Conservation (phyloP, 2,797 vertebrate genomes). For the Girardinus metallicus region DNA sequence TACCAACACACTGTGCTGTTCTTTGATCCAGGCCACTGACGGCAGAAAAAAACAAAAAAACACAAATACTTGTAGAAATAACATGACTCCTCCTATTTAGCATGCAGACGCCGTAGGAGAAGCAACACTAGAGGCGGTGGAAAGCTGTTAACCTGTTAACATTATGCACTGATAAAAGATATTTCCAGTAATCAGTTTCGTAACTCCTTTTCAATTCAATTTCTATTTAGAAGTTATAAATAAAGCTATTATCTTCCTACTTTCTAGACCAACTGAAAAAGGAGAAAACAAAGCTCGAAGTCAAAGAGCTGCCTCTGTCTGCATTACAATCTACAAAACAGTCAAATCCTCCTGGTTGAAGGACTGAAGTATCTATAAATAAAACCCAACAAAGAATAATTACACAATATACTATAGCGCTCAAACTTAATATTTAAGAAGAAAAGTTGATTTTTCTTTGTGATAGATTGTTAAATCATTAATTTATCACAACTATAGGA, state of each 20-base stretch:
- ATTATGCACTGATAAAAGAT: not conserved
- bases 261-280: not conserved
- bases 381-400: not conserved
- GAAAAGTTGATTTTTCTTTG: not conserved
- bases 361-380: not conserved
- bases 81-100: not conserved
- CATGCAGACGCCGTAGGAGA: not conserved
- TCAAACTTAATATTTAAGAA: not conserved
- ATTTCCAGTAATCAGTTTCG: not conserved
- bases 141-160: not conserved
- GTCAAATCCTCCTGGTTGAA: not conserved
- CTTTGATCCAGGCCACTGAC: conserved; percentile 28
- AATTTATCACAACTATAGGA: not conserved
- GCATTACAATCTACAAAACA: not conserved
- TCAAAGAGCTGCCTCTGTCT: not conserved
- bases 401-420: no score
- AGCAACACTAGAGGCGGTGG: not conserved
- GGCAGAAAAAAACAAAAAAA: not conserved
- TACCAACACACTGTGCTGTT: not conserved
- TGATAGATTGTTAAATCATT: not conserved
- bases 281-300: not conserved
- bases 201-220: not conserved
- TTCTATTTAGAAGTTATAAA: not conserved
- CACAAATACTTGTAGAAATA: not conserved
- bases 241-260: not conserved